phyloP scores from a whole-genome alignment of 2,797 vertebrate species.

The Xyrichtys novacula region DNA sequence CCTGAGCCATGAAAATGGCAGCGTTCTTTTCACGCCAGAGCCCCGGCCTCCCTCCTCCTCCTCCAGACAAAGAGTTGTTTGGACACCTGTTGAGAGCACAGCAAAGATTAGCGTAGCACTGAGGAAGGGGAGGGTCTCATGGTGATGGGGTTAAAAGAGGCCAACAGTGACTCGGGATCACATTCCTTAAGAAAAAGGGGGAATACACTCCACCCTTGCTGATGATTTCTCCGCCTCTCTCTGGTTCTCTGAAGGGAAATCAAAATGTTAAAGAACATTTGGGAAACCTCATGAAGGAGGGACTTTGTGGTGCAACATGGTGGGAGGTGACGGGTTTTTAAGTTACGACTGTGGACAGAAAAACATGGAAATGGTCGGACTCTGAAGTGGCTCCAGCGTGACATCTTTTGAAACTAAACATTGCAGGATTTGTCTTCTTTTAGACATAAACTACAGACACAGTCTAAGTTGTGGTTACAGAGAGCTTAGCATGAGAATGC shows the following conservation, averaged over 20 bases:
- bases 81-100: slow-evolving; percentile 91
- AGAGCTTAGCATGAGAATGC: slow-evolving; percentile 21
- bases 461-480: slow-evolving; percentile 47
- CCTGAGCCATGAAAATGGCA: slow-evolving; percentile 87
- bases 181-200: slow-evolving; percentile 85
- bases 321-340: slow-evolving; percentile 48
- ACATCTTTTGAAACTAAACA: slow-evolving; percentile 45
- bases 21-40: slow-evolving; percentile 82
- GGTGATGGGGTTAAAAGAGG: slow-evolving; percentile 85
- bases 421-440: slow-evolving; percentile 44
- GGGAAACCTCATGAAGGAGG: slow-evolving; percentile 58
- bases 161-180: slow-evolving; percentile 87
- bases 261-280: slow-evolving; percentile 64
- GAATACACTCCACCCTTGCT: slow-evolving; percentile 51
- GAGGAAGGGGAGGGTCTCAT: slow-evolving; percentile 71
- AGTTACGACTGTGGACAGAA: slow-evolving; percentile 51
- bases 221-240: slow-evolving; percentile 50
- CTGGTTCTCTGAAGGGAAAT: slow-evolving; percentile 64
- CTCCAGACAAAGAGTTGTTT: slow-evolving; percentile 91
- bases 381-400: slow-evolving; percentile 21
- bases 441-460: slow-evolving; percentile 26
- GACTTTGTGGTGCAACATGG: slow-evolving; percentile 41
- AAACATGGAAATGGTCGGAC: slow-evolving; percentile 44
- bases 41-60: slow-evolving; percentile 75
- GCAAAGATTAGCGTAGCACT: slow-evolving; percentile 86